Evolutionary conservation across 1,140 invertebrate genomes (phyloP).

Genomic region (Amphibalanus amphitrite): DNA sequence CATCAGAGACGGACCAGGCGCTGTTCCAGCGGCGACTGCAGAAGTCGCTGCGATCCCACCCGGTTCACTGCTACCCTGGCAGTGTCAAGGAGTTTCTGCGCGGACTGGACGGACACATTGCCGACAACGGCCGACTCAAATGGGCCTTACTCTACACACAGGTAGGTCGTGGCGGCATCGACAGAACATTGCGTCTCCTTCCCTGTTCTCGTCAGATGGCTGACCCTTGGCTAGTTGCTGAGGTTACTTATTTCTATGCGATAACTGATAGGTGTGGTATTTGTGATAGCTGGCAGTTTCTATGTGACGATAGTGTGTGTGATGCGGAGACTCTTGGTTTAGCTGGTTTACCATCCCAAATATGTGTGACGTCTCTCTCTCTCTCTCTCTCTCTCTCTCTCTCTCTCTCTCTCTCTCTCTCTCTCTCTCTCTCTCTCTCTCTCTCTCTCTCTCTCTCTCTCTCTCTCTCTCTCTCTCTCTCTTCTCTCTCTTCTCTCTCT

Average conservation of each 20-base stretch:
- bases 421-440: no score
- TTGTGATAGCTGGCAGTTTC: no score
- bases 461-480: no score
- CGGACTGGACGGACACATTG: slow-evolving; percentile 12
- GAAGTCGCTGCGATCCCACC: slow-evolving; percentile 9
- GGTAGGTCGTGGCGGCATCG: slow-evolving; percentile 4
- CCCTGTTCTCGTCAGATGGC: not conserved
- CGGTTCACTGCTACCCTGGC: slow-evolving; percentile 9
- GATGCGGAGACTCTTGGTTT: no score
- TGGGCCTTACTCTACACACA: slow-evolving; percentile 15
- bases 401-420: no score
- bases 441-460: no score
- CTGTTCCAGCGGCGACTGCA: slow-evolving; percentile 11
- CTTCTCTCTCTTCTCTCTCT: no score
- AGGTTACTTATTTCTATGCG: not conserved
- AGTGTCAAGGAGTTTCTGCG: slow-evolving; percentile 13
- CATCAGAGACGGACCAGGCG: slow-evolving; percentile 14
- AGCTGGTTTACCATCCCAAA: no score
- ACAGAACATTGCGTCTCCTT: not conserved
- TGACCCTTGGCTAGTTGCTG: not conserved
- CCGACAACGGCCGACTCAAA: slow-evolving; percentile 8
- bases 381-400: no score
- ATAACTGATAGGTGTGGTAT: not conserved
- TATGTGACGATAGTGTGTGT: no score
- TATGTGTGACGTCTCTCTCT: no score